A percentile compares a stretch with the other conserved stretches of the same genome.
phyloP scores from a whole-genome alignment of 1,140 invertebrate genomes.

The Stenopsyche tienmushanensis region DNA sequence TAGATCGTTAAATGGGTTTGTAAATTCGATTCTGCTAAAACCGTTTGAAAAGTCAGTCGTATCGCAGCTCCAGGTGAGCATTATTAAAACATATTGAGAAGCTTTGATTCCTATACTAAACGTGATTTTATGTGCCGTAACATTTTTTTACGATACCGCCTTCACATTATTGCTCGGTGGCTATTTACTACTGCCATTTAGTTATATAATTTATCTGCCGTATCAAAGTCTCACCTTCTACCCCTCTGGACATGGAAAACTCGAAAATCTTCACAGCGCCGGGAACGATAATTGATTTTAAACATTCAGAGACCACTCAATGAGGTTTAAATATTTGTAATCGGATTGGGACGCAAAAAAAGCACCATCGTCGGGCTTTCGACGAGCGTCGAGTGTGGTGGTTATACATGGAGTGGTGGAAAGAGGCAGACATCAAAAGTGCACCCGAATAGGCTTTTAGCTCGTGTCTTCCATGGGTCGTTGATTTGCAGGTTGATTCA shows the following conservation, averaged over 20 bases:
- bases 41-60: too few species aligned
- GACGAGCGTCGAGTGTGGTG: background rate
- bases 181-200: slow-evolving; percentile 26
- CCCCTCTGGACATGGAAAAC: background rate
- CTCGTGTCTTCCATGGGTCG: background rate
- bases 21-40: too few species aligned
- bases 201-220: slow-evolving; percentile 10
- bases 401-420: too few species aligned
- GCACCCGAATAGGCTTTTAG: background rate
- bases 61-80: too few species aligned
- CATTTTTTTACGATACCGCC: slow-evolving; percentile 30
- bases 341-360: too few species aligned
- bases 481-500: too few species aligned
- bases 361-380: background rate
- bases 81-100: too few species aligned
- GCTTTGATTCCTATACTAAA: slow-evolving; percentile 9
- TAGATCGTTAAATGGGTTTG: too few species aligned
- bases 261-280: background rate
- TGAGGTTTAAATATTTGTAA: too few species aligned
- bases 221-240: background rate
- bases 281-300: too few species aligned
- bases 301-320: too few species aligned
- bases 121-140: slow-evolving; percentile 33
- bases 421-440: background rate
- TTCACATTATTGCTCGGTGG: slow-evolving; percentile 32